Evolutionary conservation across 1,140 invertebrate species (phyloP).

Genomic region (Microplitis mediator): DNA sequence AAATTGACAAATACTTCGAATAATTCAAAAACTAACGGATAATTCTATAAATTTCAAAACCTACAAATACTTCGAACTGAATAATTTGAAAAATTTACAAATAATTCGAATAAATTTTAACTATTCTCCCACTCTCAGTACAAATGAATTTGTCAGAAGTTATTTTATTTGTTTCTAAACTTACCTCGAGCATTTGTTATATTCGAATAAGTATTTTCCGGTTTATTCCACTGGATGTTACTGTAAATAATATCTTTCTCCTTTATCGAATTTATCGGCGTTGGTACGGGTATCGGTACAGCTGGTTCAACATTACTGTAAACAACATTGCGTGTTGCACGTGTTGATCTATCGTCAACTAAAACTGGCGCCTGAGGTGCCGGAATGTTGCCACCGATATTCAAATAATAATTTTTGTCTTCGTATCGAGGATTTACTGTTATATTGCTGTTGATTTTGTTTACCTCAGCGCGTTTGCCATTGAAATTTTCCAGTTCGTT

Average conservation of each 20-base stretch:
- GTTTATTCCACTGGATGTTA: constrained; percentile 59
- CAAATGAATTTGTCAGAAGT: neutral
- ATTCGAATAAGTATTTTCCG: constrained; percentile 59
- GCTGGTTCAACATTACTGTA: constrained; percentile 58
- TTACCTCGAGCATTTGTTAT: constrained; percentile 51
- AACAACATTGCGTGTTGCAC: constrained; percentile 47
- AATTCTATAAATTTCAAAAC: too few relatives aligned
- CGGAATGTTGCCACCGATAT: constrained; percentile 52
- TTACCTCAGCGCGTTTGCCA: constrained; percentile 47
- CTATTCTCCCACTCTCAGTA: too few relatives aligned
- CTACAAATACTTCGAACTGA: too few relatives aligned
- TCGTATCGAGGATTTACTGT: constrained; percentile 8
- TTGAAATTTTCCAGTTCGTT: constrained; percentile 53
- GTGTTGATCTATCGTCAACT: constrained; percentile 41
- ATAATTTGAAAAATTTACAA: too few relatives aligned
- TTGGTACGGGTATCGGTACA: constrained; percentile 43
- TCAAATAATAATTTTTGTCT: constrained; percentile 57
- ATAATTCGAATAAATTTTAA: too few relatives aligned
- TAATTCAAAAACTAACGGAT: too few relatives aligned
- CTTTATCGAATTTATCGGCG: constrained; percentile 37
- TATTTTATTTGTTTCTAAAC: constrained; percentile 9
- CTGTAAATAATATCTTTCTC: constrained; percentile 60
- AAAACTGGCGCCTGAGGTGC: constrained; percentile 42
- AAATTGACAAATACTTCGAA: too few relatives aligned
- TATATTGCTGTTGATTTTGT: too few relatives aligned